Base-by-base conservation (phyloP, 2,113 vertebrate species). In the Saiga tatarica region DNA sequence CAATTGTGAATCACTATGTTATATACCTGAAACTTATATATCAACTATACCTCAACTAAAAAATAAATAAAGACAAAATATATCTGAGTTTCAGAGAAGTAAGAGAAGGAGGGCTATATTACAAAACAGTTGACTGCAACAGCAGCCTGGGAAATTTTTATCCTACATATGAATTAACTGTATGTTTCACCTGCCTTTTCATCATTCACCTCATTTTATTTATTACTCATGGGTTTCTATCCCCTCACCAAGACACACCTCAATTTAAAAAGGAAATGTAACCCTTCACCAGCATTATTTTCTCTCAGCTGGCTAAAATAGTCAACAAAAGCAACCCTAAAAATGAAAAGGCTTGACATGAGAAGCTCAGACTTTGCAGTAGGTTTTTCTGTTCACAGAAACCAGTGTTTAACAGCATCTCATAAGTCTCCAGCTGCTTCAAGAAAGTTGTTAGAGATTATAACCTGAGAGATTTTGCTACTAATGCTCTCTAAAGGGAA, bases 191-290 rank as follows among this genome's bases (percentile, higher is more conserved):
- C 74, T 94, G 39, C 9, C 52, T 89, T 94, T 96, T 59, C 12
- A 57, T 50, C 45, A 93, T 42, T 87, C 50, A 59, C 26, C 13
- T 15, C 94, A 84, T 76, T 79, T 39, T 79, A 78, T 28, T 42
- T 78, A 16, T 60, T 55, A 62, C 33, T 87, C 64, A 60, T 33
- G 19, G 23, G 10, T 60, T 79, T 81, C 76, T 89, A 88, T 33
- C 26, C 89, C 53, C 50, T 71, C n/a, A 89, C 5, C 9, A 87
- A 97, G 23, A 78, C 33, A 57, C 21, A 81, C 4, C 23, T 23
- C 57, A 90, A 79, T 57, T 79, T 92, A 45, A 57, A 85, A 88
- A 95, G 36, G 36, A 93, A 96, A 96, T 42, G 50, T 59, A 94
- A 95, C 45, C 28, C 42, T 50, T 83, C 6, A 25, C 7, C 50